A percentile compares a stretch with the other conserved stretches of the same genome.
phyloP scores from a whole-genome alignment of 2,113 vertebrate genomes.

The Calidris pugnax region DNA sequence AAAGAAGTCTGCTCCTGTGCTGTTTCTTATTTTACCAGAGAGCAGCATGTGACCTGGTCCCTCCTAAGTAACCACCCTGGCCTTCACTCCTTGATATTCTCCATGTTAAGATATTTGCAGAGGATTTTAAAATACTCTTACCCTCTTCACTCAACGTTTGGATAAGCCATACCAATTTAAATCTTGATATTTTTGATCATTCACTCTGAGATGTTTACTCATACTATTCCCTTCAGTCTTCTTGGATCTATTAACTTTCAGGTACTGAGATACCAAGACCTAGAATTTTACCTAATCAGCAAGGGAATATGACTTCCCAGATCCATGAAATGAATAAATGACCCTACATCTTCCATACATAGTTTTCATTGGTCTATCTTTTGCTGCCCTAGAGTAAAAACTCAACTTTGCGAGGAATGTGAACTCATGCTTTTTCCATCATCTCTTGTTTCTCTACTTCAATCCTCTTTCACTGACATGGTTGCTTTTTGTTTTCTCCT shows the following conservation, averaged over 20 bases:
- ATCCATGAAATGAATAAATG: neutral
- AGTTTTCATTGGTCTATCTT: neutral
- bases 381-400: neutral
- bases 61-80: neutral
- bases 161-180: neutral
- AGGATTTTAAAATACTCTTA: neutral
- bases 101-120: neutral
- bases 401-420: neutral
- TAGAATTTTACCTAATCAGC: neutral
- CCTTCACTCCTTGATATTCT: neutral
- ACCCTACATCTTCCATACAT: neutral
- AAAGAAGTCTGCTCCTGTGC: neutral
- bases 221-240: neutral
- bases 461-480: neutral
- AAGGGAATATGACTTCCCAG: neutral
- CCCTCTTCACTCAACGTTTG: neutral
- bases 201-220: neutral
- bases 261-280: rapidly evolving
- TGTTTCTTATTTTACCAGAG: neutral
- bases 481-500: too few relatives aligned
- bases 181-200: neutral
- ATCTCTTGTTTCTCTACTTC: neutral
- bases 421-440: neutral
- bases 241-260: neutral
- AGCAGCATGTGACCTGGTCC: neutral